Conservation (phyloP, 2,888 invertebrate species). For the Herminia tarsipennalis region DNA sequence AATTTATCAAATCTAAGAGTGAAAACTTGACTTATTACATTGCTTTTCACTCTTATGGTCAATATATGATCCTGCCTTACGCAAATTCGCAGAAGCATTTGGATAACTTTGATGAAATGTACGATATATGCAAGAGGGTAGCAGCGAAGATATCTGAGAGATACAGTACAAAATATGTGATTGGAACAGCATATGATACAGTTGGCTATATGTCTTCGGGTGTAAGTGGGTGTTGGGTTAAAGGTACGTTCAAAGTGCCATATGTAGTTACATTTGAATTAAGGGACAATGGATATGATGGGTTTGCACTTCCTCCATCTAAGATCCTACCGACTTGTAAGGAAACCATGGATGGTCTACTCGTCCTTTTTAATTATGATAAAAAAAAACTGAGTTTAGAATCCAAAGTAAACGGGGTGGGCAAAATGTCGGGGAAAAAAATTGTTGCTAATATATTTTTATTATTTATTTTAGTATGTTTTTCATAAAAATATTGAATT, state of each 20-base stretch:
- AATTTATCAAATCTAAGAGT: conserved; percentile 60
- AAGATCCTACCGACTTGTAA: conserved; percentile 87
- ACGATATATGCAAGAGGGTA: conserved; percentile 49
- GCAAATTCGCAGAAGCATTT: conserved; percentile 62
- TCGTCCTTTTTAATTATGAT: conserved; percentile 48
- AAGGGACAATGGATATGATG: conserved; percentile 85
- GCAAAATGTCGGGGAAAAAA: not conserved
- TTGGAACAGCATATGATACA: conserved; percentile 69
- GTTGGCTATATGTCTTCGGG: conserved; percentile 85
- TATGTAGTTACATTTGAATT: conserved; percentile 89
- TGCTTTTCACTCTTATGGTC: conserved; percentile 88
- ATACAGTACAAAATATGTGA: conserved; percentile 51
- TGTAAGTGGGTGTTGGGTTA: conserved; percentile 91
- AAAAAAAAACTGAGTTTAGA: not conserved
- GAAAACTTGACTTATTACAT: conserved; percentile 79
- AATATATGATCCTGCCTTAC: conserved; percentile 85
- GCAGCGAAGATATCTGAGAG: conserved; percentile 33
- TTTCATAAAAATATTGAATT: conserved; percentile 48
- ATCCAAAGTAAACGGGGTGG: too few species aligned
- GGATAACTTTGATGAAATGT: conserved; percentile 71
- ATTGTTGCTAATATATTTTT: conserved; percentile 17
- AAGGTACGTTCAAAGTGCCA: conserved; percentile 86
- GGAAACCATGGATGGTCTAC: conserved; percentile 85
- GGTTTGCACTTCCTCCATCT: conserved; percentile 88
- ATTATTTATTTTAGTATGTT: conserved; percentile 50